These are phyloP conservation scores for Dipodomys merriami DNA, from an alignment of 2,113 vertebrate genomes.

Conservation along the genomic window DNA sequence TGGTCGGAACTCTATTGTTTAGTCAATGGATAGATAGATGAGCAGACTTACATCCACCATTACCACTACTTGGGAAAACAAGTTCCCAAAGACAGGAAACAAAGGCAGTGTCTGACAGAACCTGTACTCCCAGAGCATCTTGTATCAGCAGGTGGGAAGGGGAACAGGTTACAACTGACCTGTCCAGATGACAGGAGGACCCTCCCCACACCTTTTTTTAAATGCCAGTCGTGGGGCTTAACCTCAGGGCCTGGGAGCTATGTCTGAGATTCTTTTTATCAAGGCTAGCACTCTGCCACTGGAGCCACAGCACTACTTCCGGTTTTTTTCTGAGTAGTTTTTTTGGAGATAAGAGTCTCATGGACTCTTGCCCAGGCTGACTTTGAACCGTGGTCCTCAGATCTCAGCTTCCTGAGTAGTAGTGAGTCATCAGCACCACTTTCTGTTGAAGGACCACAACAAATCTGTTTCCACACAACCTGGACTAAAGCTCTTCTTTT, in stretches of 20 bases:
- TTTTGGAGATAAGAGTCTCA: too few relatives aligned
- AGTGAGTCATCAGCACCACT: too few relatives aligned
- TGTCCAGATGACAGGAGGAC: neutral
- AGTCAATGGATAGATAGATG: neutral
- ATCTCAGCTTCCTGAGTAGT: too few relatives aligned
- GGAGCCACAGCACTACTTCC: too few relatives aligned
- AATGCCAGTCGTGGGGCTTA: too few relatives aligned
- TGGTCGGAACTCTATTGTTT: neutral
- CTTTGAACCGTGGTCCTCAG: too few relatives aligned
- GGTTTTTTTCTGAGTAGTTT: too few relatives aligned
- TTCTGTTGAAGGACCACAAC: slow-evolving; percentile 1
- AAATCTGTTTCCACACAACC: neutral
- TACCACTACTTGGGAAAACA: neutral
- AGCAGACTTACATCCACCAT: neutral
- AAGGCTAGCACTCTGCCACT: too few relatives aligned
- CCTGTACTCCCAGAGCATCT: neutral
- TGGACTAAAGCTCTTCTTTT: neutral
- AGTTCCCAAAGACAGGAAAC: neutral
- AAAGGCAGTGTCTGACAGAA: neutral
- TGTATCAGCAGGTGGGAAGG: neutral
- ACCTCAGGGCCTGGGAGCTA: too few relatives aligned
- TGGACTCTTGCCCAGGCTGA: too few relatives aligned
- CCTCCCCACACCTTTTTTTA: neutral
- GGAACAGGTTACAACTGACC: neutral
- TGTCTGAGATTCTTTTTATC: too few relatives aligned